These are phyloP conservation scores for Sternotherus odoratus DNA, from an alignment of 2,797 vertebrate species.

Conservation along the genomic window DNA sequence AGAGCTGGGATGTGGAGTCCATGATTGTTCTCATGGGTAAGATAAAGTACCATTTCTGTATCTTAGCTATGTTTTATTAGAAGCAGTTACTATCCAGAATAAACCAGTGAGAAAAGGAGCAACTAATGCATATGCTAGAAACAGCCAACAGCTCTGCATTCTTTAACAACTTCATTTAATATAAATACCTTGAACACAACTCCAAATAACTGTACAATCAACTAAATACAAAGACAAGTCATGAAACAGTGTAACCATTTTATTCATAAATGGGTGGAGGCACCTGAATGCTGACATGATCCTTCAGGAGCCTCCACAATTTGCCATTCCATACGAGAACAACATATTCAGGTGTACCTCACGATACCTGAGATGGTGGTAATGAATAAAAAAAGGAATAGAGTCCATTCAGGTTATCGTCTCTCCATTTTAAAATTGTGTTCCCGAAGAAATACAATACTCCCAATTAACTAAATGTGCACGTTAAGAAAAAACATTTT, in stretches of 20 bases:
- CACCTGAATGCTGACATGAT: fast-evolving
- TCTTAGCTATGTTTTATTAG: not conserved
- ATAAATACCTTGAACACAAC: fast-evolving
- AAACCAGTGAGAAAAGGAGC: not conserved
- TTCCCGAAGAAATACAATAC: not conserved
- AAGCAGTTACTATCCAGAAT: not conserved
- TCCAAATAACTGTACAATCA: fast-evolving
- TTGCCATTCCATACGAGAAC: fast-evolving
- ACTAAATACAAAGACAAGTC: fast-evolving
- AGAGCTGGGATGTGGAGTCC: not conserved
- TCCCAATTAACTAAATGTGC: fast-evolving
- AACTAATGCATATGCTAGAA: not conserved
- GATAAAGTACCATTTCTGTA: not conserved
- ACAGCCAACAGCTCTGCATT: not conserved
- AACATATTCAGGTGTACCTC: fast-evolving
- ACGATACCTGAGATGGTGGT: fast-evolving
- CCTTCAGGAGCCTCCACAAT: fast-evolving
- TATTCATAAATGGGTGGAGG: not conserved
- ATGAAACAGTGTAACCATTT: not conserved
- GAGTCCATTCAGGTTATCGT: too few species aligned
- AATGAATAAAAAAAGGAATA: fast-evolving
- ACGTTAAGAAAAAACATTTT: fast-evolving
- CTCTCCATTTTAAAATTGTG: fast-evolving
- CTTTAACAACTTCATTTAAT: not conserved
- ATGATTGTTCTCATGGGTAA: not conserved